Evolutionary conservation across 2,797 vertebrate genomes (phyloP), one percentile per base, ranked within the genome.

Genomic region (Coranthus polyacanthus): DNA sequence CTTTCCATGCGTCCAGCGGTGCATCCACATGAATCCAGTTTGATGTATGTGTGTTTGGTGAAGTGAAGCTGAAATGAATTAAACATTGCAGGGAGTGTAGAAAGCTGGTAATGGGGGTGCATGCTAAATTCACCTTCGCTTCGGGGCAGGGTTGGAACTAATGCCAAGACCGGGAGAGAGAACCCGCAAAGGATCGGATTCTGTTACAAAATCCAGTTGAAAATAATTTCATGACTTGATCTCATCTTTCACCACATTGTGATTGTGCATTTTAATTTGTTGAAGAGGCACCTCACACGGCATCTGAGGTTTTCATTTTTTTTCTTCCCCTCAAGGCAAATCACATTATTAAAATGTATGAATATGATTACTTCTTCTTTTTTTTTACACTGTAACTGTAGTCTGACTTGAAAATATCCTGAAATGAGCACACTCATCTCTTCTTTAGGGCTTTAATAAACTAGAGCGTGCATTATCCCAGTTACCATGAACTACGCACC

Each of bases 191-290:
- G 77, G 82, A 78, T 84, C 83, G 54, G 78, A 80, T 92, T 90
- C 66, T 69, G 85, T 93, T 92, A 84, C 88, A 80, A 75, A 88
- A 86, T 69, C 74, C 76, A 80, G 78, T 89, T 85, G 89, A 90
- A 89, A 89, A 90, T 88, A 80, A 85, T 89, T 87, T 86, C 64
- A 75, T 26, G 82, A 68, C 69, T 75, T 78, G 57, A 82, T 83
- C 85, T 89, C 83, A 21, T 81, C 85, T 90, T 86, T 92, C 79
- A 73, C 57, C 84, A 71, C 86, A 12, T 70, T 87, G 90, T 92
- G 91, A 92, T 88, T 68, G 57, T 82, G 89, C 91, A 89, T 92
- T 84, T 75, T 92, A 87, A 94, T 92, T 88, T 75, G 47, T 77
- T 32, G 59, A 69, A 68, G 59, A 83, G 81, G 63, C 51, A 59